Percentiles rank a stretch among this genome's conserved stretches.
Conservation (phyloP, 2,797 vertebrate species). For the Chaenodraco wilsoni region DNA sequence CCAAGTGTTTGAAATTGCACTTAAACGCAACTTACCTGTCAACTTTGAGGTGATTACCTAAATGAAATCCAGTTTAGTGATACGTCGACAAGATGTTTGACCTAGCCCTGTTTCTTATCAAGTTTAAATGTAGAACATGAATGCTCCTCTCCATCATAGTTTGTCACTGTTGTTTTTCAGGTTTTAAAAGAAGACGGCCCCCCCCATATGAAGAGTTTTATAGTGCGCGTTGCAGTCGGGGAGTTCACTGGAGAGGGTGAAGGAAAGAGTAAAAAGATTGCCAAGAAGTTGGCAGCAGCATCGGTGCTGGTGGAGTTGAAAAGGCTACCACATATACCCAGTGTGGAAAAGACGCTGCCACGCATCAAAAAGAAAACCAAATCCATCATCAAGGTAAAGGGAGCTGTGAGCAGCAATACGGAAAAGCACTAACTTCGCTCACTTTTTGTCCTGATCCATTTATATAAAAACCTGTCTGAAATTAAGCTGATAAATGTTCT, state of each 20-base stretch:
- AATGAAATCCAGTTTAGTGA: neutral
- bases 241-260: conserved; percentile 95
- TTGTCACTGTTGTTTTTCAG: conserved; percentile 71
- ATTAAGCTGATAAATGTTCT: no score
- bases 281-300: conserved; percentile 97
- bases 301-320: conserved; percentile 92
- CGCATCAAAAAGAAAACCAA: conserved; percentile 99
- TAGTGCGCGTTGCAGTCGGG: conserved; percentile 93
- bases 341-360: conserved; percentile 92
- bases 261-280: conserved; percentile 99
- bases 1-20: conserved; percentile 99
- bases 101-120: neutral
- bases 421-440: neutral
- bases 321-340: conserved; percentile 91
- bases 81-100: neutral
- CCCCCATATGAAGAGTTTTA: conserved; percentile 97
- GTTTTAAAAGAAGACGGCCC: conserved; percentile 97
- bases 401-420: neutral
- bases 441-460: no score
- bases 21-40: conserved; percentile 98
- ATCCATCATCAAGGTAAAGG: conserved; percentile 93
- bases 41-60: conserved; percentile 92
- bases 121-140: neutral
- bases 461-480: no score
- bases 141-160: neutral